These are phyloP conservation scores for Acleris cristana DNA, from an alignment of 2,888 invertebrate genomes.

Conservation along the genomic window DNA sequence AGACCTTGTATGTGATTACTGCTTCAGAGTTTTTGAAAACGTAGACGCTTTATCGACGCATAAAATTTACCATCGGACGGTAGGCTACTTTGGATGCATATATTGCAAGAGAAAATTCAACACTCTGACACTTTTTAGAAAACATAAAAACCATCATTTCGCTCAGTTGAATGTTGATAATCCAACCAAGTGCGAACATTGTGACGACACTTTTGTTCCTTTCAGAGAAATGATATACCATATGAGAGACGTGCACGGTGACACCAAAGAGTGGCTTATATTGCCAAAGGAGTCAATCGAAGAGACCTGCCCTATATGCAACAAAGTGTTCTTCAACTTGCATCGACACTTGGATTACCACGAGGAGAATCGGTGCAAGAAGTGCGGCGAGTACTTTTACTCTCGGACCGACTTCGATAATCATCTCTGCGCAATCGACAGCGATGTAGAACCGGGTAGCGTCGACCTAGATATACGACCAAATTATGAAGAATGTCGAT, in stretches of 20 bases:
- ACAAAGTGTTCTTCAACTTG: slow-evolving; percentile 73
- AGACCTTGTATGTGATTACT: slow-evolving; percentile 75
- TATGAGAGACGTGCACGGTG: slow-evolving; percentile 75
- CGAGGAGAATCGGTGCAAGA: slow-evolving; percentile 77
- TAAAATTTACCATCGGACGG: slow-evolving; percentile 73
- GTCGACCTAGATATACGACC: slow-evolving; percentile 47
- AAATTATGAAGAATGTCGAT: slow-evolving; percentile 72
- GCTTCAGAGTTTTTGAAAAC: slow-evolving; percentile 76
- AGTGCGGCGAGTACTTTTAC: slow-evolving; percentile 76
- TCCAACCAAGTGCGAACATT: slow-evolving; percentile 76
- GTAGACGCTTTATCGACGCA: slow-evolving; percentile 69
- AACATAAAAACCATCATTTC: slow-evolving; percentile 80
- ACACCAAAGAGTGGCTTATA: slow-evolving; percentile 76
- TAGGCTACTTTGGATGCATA: slow-evolving; percentile 75
- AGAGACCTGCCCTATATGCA: slow-evolving; percentile 72
- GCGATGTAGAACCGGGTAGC: slow-evolving; percentile 65
- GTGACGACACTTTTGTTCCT: slow-evolving; percentile 82
- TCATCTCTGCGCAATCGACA: slow-evolving; percentile 75
- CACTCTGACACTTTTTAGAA: slow-evolving; percentile 73
- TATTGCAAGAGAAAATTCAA: slow-evolving; percentile 81
- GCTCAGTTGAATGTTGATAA: slow-evolving; percentile 71
- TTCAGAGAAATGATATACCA: slow-evolving; percentile 80
- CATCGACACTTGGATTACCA: slow-evolving; percentile 75
- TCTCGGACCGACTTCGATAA: slow-evolving; percentile 70
- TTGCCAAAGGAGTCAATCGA: slow-evolving; percentile 72